Evolutionary conservation across 2,113 vertebrate genomes (phyloP).

Genomic region (Tiliqua scincoides): DNA sequence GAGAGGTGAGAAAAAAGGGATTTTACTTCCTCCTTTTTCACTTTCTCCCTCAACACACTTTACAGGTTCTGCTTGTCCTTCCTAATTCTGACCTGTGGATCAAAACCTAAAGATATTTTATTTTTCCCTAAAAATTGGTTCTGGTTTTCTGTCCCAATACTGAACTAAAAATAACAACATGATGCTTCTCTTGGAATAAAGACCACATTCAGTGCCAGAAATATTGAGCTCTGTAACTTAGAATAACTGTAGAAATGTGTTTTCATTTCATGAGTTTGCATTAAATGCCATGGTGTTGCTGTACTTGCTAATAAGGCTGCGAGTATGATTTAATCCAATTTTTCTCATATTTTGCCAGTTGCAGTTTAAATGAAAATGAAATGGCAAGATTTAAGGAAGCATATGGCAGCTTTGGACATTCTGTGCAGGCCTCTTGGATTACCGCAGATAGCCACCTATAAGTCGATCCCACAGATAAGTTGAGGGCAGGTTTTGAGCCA

Average conservation of each 20-base stretch:
- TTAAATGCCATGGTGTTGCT: slow-evolving; percentile 5
- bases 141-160: not conserved
- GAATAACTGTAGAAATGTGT: slow-evolving; percentile 48
- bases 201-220: slow-evolving; percentile 22
- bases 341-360: not conserved
- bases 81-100: not conserved
- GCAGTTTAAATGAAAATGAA: slow-evolving; percentile 31
- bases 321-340: not conserved
- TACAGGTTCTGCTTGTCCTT: too few relatives aligned
- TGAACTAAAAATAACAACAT: not conserved
- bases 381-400: not conserved
- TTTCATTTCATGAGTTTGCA: slow-evolving; percentile 53
- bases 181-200: not conserved
- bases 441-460: too few relatives aligned
- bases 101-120: not conserved
- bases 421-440: not conserved
- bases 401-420: not conserved
- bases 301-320: not conserved
- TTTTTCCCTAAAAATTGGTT: not conserved
- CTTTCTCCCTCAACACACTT: not conserved
- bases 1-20: too few relatives aligned
- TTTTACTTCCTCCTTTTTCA: not conserved
- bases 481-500: too few relatives aligned
- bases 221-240: slow-evolving; percentile 36
- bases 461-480: too few relatives aligned